phyloP scores from a whole-genome alignment of 2,797 vertebrate species.

The Pangasius larnaudii region DNA sequence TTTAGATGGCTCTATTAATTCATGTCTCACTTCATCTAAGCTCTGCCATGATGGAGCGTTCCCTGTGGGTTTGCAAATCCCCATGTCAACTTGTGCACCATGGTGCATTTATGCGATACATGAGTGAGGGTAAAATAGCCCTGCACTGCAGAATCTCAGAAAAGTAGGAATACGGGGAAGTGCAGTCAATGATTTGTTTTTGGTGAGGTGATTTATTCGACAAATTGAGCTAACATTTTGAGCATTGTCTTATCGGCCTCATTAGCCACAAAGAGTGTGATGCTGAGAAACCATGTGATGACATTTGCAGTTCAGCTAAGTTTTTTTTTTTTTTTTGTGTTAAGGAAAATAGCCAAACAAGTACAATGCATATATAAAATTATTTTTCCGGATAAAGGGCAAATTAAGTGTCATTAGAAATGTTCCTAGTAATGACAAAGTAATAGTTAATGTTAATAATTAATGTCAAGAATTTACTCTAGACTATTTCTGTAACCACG shows the following conservation, averaged over 20 bases:
- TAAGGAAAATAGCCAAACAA: not conserved
- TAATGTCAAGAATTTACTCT: not conserved
- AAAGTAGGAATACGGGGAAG: not conserved
- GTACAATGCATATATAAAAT: not conserved
- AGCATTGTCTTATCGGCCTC: not conserved
- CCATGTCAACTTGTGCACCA: not conserved
- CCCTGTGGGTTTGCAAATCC: slow-evolving; percentile 9
- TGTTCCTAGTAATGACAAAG: not conserved
- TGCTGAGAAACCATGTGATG: not conserved
- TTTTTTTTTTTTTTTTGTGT: too few species aligned
- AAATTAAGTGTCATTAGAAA: not conserved
- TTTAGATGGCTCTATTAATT: not conserved
- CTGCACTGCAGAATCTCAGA: not conserved
- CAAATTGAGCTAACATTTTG: not conserved
- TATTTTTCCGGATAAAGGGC: not conserved
- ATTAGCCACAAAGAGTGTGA: not conserved
- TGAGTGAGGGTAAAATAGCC: not conserved
- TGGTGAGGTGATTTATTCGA: not conserved
- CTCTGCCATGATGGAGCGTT: not conserved
- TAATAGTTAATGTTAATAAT: not conserved
- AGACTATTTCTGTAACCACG: not conserved
- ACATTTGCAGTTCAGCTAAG: not conserved
- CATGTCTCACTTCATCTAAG: not conserved
- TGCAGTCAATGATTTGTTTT: not conserved
- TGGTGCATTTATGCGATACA: slow-evolving; percentile 6